A percentile compares a stretch with the other conserved stretches of the same genome.
These are phyloP conservation scores for Nezara viridula DNA, from an alignment of 2,888 invertebrate genomes.

Conservation along the genomic window DNA sequence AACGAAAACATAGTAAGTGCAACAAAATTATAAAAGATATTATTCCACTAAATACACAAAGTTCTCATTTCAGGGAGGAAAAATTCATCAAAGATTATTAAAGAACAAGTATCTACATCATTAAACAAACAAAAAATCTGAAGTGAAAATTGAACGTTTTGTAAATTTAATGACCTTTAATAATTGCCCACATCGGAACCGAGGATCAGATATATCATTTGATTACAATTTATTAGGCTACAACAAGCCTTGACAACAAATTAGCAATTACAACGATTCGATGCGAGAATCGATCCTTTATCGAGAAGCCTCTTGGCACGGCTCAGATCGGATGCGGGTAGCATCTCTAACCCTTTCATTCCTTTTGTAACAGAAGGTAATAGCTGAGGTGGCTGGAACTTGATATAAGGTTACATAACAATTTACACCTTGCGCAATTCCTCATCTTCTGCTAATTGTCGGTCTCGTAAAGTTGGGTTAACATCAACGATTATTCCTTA, in stretches of 20 bases:
- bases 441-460: background rate
- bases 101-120: too few species aligned
- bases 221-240: constrained; percentile 27
- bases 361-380: background rate
- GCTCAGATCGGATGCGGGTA: constrained; percentile 15
- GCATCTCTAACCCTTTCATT: background rate
- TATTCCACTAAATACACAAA: too few species aligned
- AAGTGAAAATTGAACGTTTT: background rate
- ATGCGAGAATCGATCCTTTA: background rate
- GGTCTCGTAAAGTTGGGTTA: background rate
- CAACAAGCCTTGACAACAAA: background rate
- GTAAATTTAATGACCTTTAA: background rate
- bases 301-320: too few species aligned
- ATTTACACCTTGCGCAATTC: background rate
- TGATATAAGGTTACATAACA: constrained; percentile 9
- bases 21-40: too few species aligned
- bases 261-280: background rate
- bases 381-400: too few species aligned
- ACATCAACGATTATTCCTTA: background rate
- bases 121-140: background rate
- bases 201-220: background rate
- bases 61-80: too few species aligned
- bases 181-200: background rate
- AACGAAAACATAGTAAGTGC: too few species aligned
- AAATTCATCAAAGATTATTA: too few species aligned